These are phyloP conservation scores for Lasioglossum leucozonium DNA, from an alignment of 2,888 invertebrate species.

Conservation along the genomic window DNA sequence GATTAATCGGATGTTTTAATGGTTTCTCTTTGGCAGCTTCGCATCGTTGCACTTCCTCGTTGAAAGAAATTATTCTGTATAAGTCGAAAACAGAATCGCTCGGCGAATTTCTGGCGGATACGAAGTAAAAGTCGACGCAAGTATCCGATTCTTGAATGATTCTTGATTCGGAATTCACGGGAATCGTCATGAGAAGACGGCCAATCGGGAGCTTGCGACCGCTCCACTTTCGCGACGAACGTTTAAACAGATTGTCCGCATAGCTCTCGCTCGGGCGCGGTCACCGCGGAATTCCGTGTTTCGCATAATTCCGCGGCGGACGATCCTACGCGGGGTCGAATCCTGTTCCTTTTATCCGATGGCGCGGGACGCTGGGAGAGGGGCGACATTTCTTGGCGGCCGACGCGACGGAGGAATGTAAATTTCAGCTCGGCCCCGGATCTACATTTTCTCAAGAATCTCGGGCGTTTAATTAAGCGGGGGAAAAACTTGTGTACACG, in stretches of 20 bases:
- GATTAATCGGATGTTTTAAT: not conserved
- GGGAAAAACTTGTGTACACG: conserved; percentile 46
- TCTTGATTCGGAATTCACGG: not conserved
- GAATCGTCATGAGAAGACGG: not conserved
- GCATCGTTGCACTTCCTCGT: not conserved
- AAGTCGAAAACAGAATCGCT: too few relatives aligned
- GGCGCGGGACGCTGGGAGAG: not conserved
- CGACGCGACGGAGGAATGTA: conserved; percentile 37
- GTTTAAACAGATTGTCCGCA: not conserved
- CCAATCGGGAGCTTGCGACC: not conserved
- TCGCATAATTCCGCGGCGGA: conserved; percentile 6
- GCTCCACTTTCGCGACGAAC: not conserved
- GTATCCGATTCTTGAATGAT: not conserved
- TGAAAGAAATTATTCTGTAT: not conserved
- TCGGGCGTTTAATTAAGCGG: conserved; percentile 61
- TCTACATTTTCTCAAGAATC: conserved; percentile 50
- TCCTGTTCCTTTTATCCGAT: conserved; percentile 14
- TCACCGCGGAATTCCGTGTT: conserved; percentile 12
- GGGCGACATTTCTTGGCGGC: conserved; percentile 43
- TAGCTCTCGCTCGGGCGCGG: not conserved
- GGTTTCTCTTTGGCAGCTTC: not conserved
- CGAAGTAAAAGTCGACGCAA: not conserved
- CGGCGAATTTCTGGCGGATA: not conserved
- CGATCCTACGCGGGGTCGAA: conserved; percentile 18
- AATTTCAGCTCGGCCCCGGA: conserved; percentile 47